Evolutionary conservation across 2,113 vertebrate species (phyloP).

Genomic region (Sakesphorus luctuosus): DNA sequence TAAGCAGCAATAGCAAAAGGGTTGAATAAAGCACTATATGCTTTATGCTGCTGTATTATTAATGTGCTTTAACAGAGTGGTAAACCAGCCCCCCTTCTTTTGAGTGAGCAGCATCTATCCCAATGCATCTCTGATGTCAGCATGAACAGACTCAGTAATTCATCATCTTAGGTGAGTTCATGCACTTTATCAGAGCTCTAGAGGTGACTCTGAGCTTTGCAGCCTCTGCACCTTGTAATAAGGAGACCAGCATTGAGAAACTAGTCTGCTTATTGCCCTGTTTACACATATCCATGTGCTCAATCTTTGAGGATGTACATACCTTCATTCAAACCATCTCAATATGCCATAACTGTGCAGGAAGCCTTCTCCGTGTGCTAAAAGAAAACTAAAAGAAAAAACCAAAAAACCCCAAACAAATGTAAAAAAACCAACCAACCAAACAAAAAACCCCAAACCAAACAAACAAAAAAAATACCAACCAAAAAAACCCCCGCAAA

Average conservation of each 20-base stretch:
- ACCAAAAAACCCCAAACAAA: no score
- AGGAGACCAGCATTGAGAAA: neutral
- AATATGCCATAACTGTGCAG: neutral
- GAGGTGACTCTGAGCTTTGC: neutral
- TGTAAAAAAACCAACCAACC: no score
- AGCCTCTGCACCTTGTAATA: neutral
- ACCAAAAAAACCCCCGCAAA: no score
- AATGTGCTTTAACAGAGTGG: neutral
- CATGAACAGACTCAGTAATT: neutral
- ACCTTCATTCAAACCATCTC: neutral
- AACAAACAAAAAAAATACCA: no score
- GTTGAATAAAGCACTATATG: neutral
- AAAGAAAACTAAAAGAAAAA: no score
- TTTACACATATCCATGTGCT: neutral
- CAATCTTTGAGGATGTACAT: rapidly evolving
- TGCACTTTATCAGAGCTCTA: neutral
- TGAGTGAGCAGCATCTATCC: neutral
- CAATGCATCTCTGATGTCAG: neutral
- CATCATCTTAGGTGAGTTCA: neutral
- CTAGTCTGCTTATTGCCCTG: neutral
- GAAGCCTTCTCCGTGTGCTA: neutral
- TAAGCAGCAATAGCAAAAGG: neutral
- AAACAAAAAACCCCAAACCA: no score
- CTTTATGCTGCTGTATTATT: neutral
- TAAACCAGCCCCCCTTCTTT: neutral